phyloP scores from a whole-genome alignment of 2,888 invertebrate species.

The Ypsolopha sequella region DNA sequence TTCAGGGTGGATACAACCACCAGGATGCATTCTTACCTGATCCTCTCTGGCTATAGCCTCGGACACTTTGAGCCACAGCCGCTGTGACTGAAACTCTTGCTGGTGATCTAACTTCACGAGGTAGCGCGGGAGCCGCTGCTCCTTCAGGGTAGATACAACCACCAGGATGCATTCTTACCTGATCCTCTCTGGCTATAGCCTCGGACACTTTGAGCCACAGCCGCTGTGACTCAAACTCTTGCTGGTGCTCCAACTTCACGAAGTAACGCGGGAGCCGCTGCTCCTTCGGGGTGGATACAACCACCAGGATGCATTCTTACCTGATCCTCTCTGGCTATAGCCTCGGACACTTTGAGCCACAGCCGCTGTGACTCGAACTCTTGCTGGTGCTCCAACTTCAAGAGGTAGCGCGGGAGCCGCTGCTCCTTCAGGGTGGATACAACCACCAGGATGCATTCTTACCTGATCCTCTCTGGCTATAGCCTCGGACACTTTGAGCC shows the following conservation, averaged over 20 bases:
- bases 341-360: slow-evolving; percentile 89
- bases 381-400: slow-evolving; percentile 81
- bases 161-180: neutral
- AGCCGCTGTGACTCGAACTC: slow-evolving; percentile 89
- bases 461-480: no score
- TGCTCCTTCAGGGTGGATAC: slow-evolving; percentile 78
- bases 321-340: slow-evolving; percentile 87
- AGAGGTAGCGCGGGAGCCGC: slow-evolving; percentile 82
- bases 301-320: no score
- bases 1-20: slow-evolving; percentile 83
- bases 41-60: slow-evolving; percentile 87
- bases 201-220: no score
- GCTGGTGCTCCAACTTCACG: no score
- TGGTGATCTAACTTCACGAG: slow-evolving; percentile 85
- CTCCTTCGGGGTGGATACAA: no score
- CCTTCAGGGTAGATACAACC: slow-evolving; percentile 79
- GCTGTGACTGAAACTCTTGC: slow-evolving; percentile 86
- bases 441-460: slow-evolving; percentile 78
- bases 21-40: slow-evolving; percentile 68
- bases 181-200: no score
- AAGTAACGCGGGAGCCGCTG: no score
- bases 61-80: slow-evolving; percentile 89
- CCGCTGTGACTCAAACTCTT: no score
- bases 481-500: no score
- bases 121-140: slow-evolving; percentile 79